Conservation (phyloP, 1,140 invertebrate species). For the Drosophila parabipectinata region DNA sequence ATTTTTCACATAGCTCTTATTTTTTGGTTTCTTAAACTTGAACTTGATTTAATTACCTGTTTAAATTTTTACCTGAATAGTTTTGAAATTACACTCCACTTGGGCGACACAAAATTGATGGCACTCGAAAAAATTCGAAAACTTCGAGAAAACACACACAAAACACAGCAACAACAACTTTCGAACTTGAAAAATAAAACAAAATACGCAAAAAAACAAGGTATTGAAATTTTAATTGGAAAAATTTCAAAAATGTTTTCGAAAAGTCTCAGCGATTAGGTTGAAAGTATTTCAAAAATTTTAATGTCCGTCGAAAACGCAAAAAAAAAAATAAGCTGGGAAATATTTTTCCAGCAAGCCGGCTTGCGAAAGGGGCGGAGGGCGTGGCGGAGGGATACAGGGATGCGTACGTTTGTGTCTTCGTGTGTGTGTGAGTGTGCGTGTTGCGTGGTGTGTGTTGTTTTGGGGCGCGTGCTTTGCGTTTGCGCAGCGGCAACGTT, state of each 20-base stretch:
- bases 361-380: slow-evolving; percentile 18
- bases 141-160: neutral
- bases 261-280: neutral
- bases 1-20: neutral
- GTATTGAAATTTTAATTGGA: slow-evolving; percentile 4
- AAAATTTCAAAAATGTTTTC: slow-evolving; percentile 7
- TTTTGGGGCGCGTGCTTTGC: slow-evolving; percentile 69
- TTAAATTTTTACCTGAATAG: neutral
- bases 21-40: neutral
- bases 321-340: neutral
- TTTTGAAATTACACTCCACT: neutral
- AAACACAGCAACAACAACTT: neutral
- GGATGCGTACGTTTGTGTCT: neutral
- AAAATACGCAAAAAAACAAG: neutral
- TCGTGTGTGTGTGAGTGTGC: slow-evolving; percentile 9
- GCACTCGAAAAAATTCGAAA: slow-evolving; percentile 1
- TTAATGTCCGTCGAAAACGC: neutral
- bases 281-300: neutral
- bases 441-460: slow-evolving; percentile 17
- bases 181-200: slow-evolving; percentile 1
- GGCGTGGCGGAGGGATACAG: slow-evolving; percentile 2
- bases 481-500: slow-evolving; percentile 74
- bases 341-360: slow-evolving; percentile 25
- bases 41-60: slow-evolving; percentile 1
- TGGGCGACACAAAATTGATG: neutral